Percentiles rank a stretch among this genome's conserved stretches.
Evolutionary conservation across 2,888 invertebrate genomes (phyloP).

Genomic region (Norana najaformis): DNA sequence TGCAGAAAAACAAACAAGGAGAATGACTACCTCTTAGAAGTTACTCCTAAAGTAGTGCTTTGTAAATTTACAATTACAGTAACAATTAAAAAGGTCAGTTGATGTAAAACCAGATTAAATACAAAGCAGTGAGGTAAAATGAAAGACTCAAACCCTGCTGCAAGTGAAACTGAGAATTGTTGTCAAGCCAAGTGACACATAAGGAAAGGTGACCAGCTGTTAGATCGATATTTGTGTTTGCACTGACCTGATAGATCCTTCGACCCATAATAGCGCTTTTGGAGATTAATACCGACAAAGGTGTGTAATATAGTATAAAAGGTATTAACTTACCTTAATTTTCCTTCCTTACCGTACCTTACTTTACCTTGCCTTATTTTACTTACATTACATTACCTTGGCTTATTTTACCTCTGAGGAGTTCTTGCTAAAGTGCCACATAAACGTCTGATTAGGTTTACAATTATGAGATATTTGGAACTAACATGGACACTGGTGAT

Average conservation of each 20-base stretch:
- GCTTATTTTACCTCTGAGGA: not conserved
- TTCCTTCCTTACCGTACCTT: not conserved
- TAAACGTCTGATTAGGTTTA: not conserved
- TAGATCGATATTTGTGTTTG: too few relatives aligned
- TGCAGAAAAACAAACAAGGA: not conserved
- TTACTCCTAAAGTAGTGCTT: not conserved
- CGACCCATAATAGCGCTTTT: not conserved
- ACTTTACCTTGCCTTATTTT: not conserved
- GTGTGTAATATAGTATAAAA: not conserved
- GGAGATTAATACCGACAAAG: not conserved
- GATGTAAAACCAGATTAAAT: not conserved
- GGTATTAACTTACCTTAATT: not conserved
- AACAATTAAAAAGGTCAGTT: not conserved
- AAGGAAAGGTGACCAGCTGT: not conserved
- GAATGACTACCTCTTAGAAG: not conserved
- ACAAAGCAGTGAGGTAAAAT: not conserved
- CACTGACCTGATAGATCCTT: not conserved
- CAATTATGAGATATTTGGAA: not conserved
- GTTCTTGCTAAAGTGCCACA: too few relatives aligned
- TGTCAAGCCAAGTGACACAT: not conserved
- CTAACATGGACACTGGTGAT: not conserved
- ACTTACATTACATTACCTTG: not conserved
- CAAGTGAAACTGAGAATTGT: too few relatives aligned
- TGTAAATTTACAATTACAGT: not conserved
- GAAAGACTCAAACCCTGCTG: not conserved